A percentile compares a stretch with the other conserved stretches of the same genome.
Evolutionary conservation across 2,797 vertebrate species (phyloP).

Genomic region (Acridotheres tristis): DNA sequence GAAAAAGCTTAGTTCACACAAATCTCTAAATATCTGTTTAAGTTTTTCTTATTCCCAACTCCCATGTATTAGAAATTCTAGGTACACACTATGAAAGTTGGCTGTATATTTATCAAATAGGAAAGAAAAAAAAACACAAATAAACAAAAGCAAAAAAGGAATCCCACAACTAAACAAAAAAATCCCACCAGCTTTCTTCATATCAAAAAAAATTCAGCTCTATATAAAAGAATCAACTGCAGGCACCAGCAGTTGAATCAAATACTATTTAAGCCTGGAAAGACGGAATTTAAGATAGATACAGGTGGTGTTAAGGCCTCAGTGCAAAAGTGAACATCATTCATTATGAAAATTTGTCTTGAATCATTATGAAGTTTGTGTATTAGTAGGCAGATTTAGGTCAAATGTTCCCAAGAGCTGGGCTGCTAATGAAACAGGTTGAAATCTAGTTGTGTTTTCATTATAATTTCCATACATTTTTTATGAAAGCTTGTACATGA

Average conservation of each 20-base stretch:
- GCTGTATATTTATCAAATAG: background rate
- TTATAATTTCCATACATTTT: slow-evolving; percentile 33
- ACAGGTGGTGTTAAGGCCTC: background rate
- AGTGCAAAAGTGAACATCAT: background rate
- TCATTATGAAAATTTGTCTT: slow-evolving; percentile 23
- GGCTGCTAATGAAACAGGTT: slow-evolving; percentile 34
- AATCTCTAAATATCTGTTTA: slow-evolving; percentile 24
- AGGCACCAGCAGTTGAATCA: background rate
- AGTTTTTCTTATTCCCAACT: background rate
- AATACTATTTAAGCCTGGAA: background rate
- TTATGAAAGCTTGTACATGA: background rate
- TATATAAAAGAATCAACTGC: background rate
- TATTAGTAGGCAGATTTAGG: slow-evolving; percentile 37
- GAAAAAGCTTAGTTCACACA: background rate
- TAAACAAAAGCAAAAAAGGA: background rate
- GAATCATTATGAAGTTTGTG: slow-evolving; percentile 4
- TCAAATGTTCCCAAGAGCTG: slow-evolving; percentile 38
- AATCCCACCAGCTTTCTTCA: background rate
- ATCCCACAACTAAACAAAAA: background rate
- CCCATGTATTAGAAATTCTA: background rate
- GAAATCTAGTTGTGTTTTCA: background rate
- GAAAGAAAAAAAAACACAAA: background rate
- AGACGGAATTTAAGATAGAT: background rate
- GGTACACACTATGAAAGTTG: background rate
- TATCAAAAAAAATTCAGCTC: background rate